phyloP scores from a whole-genome alignment of 2,888 invertebrate species.

The Tromatobia lineatoria region DNA sequence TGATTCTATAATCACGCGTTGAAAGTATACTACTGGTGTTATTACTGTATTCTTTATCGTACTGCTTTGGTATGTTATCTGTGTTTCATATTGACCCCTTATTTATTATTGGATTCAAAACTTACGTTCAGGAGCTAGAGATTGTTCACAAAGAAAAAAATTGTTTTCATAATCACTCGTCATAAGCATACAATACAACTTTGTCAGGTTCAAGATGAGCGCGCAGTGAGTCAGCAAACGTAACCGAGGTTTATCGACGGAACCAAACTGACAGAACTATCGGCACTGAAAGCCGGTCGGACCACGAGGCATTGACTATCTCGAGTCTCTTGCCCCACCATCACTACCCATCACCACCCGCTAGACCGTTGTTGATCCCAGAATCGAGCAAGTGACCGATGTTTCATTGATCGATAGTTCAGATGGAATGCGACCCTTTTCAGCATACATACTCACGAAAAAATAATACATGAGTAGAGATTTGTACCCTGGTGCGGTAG shows the following conservation, averaged over 20 bases:
- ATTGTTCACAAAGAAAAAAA: not conserved
- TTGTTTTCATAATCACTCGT: not conserved
- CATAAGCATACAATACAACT: slow-evolving; percentile 7
- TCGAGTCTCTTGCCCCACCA: slow-evolving; percentile 74
- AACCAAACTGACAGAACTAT: slow-evolving; percentile 73
- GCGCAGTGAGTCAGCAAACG: slow-evolving; percentile 38
- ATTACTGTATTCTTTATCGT: too few species aligned
- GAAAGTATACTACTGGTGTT: too few species aligned
- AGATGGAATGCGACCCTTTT: slow-evolving; percentile 4
- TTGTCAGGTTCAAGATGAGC: slow-evolving; percentile 12
- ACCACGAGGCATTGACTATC: slow-evolving; percentile 78
- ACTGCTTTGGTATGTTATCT: too few species aligned
- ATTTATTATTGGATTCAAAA: not conserved
- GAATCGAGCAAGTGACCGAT: slow-evolving; percentile 48
- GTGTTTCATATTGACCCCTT: too few species aligned
- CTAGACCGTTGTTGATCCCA: slow-evolving; percentile 16
- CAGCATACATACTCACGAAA: not conserved
- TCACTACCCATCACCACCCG: slow-evolving; percentile 37
- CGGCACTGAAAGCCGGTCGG: slow-evolving; percentile 76
- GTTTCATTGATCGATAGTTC: slow-evolving; percentile 37
- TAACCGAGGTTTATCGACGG: slow-evolving; percentile 62
- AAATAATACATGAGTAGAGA: not conserved
- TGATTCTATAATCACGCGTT: too few species aligned
- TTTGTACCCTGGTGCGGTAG: not conserved
- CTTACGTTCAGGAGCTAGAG: not conserved